Base-by-base conservation (phyloP, 2,113 vertebrate species). In the Hydropotes inermis region DNA sequence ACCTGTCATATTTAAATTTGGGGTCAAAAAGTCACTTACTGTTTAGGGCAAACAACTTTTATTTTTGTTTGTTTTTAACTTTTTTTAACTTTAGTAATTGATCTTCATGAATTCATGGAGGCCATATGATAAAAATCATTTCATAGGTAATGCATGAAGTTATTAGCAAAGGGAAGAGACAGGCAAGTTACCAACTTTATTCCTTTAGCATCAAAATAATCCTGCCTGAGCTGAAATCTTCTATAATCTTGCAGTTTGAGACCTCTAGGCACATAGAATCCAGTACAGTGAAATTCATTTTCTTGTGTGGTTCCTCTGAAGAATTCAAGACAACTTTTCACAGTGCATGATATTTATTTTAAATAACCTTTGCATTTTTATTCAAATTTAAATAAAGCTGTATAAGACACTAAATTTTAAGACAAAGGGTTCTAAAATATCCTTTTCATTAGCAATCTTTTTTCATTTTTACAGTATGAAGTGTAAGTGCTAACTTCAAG, bases 311-410 rank as follows among this genome's bases (percentile, higher is more conserved):
- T 94, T 87, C 85, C 92, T 95, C 74, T 89, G 70, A 95, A 97
- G 84, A 95, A 95, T 97, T 94, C 61, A 50, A 0, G 61, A 58
- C 36, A 85, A 43, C 91, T 96, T 89, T 97, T 96, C 58, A 92
- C 27, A 78, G 57, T 76, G 33, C 21, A 91, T 95, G 85, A 94
- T 93, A 92, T 94, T 98, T 97, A 79, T 93, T 98, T 98, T 92
- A 50, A 50, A 14, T 84, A n/a, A 81, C 97, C 74, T 94, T 97
- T 95, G 47, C 95, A 79, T 98, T 97, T 97, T 96, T 96, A 97
- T 97, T 97, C 93, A 82, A 93, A 95, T 88, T 94, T 96, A 87
- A 96, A 87, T 94, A 94, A 96, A 89, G 43, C 79, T 94, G 39
- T 52, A 89, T 92, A 15, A 76, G 36, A 43, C 39, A 76, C 39